These are phyloP conservation scores for Paradisaea rubra DNA, from an alignment of 2,113 vertebrate species.

Conservation along the genomic window DNA sequence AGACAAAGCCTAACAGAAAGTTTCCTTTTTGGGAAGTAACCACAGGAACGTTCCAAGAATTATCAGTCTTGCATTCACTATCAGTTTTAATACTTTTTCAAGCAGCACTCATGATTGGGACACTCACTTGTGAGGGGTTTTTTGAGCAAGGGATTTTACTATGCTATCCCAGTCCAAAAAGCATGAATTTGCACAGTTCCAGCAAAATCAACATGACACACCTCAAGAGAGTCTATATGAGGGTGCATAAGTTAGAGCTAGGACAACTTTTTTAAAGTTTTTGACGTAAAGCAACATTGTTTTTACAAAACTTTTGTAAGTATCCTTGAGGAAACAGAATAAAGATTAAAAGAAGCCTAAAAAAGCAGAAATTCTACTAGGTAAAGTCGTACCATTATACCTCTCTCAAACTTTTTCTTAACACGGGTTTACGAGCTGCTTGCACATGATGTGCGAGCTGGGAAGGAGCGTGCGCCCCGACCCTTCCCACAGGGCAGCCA, in stretches of 20 bases:
- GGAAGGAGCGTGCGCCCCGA: fast-evolving
- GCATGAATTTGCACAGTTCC: not conserved
- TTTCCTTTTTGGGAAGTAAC: not conserved
- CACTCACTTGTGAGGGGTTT: not conserved
- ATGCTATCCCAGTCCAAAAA: not conserved
- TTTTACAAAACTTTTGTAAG: not conserved
- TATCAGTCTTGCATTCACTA: not conserved
- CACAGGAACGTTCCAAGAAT: no score
- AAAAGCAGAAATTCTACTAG: fast-evolving
- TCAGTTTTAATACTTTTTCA: not conserved
- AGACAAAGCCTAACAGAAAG: not conserved
- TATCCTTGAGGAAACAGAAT: not conserved
- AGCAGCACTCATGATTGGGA: fast-evolving
- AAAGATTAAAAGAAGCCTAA: not conserved
- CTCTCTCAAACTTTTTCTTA: no score
- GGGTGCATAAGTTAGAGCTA: not conserved
- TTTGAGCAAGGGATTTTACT: not conserved
- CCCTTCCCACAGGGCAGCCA: fast-evolving
- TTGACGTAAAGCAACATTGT: not conserved
- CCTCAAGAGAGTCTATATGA: not conserved
- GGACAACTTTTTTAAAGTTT: not conserved
- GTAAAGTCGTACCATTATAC: fast-evolving
- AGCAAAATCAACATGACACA: fast-evolving
- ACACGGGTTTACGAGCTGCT: fast-evolving
- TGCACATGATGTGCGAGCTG: fast-evolving